Percentiles rank a stretch among this genome's conserved stretches.
phyloP scores from a whole-genome alignment of 2,888 invertebrate genomes.

The Cloeon dipterum region DNA sequence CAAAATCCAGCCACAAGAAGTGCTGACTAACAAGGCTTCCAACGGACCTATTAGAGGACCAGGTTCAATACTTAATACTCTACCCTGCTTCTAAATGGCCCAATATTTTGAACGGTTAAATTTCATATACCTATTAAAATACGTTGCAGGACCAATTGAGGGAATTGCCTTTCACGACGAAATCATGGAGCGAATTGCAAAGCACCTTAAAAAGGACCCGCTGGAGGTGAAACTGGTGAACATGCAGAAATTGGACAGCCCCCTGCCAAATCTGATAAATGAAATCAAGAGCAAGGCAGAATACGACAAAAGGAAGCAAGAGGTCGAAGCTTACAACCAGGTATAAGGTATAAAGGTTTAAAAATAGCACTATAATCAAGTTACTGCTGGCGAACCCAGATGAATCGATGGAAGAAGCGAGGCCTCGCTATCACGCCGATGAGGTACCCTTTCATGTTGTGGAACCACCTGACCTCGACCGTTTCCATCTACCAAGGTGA shows the following conservation, averaged over 20 bases:
- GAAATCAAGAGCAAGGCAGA: constrained; percentile 31
- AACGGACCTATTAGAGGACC: constrained; percentile 51
- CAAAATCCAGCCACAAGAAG: constrained; percentile 13
- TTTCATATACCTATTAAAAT: too few relatives aligned
- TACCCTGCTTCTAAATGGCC: too few relatives aligned
- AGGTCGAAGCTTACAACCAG: constrained; percentile 33
- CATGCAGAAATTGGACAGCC: constrained; percentile 21
- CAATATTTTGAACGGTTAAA: too few relatives aligned
- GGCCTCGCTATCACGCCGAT: constrained; percentile 42
- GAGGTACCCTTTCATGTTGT: constrained; percentile 32
- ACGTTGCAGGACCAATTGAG: constrained; percentile 36
- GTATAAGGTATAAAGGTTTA: too few relatives aligned
- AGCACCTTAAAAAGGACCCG: constrained; percentile 27
- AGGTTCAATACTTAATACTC: constrained; percentile 22
- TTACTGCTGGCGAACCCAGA: too few relatives aligned
- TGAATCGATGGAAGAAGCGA: too few relatives aligned
- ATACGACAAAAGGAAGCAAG: constrained; percentile 27
- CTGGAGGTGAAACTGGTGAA: constrained; percentile 29
- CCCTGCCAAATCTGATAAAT: constrained; percentile 25
- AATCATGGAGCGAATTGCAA: constrained; percentile 42
- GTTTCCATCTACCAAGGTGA: constrained; percentile 46
- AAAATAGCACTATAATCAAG: constrained; percentile 14
- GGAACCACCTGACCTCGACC: constrained; percentile 29
- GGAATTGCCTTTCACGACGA: constrained; percentile 34
- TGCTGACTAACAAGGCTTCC: constrained; percentile 37